Evolutionary conservation across 2,113 vertebrate species (phyloP).

Genomic region (Zeus faber): DNA sequence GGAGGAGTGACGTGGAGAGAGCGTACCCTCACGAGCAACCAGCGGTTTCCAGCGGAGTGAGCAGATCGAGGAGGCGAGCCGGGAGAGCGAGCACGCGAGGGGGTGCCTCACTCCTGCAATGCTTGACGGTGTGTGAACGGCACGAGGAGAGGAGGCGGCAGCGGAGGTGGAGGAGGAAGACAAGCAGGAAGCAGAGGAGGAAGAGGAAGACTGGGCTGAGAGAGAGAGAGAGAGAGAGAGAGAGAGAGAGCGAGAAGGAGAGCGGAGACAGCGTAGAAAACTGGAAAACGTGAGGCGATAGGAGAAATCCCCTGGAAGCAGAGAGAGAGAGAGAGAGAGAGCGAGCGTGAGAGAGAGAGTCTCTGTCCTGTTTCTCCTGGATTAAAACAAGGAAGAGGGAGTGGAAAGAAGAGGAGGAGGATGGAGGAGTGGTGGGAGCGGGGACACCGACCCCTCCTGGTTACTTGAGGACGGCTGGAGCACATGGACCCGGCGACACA

Average conservation of each 20-base stretch:
- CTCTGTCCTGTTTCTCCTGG: no score
- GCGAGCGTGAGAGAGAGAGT: conserved; percentile 6
- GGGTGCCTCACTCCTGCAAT: conserved; percentile 26
- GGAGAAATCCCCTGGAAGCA: conserved; percentile 7
- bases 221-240: conserved; percentile 6
- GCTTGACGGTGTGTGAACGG: conserved; percentile 34
- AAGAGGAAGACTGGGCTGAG: no score
- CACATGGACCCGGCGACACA: no score
- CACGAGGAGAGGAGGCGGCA: conserved; percentile 47
- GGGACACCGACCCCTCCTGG: conserved; percentile 21
- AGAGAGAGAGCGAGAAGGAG: conserved; percentile 8
- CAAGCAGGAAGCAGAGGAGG: no score
- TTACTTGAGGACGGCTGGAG: conserved; percentile 23
- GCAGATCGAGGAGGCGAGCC: not conserved
- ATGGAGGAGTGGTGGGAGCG: conserved; percentile 40
- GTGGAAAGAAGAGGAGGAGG: conserved; percentile 36
- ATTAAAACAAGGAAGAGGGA: conserved; percentile 20
- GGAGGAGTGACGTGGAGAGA: conserved; percentile 35
- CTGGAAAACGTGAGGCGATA: conserved; percentile 1
- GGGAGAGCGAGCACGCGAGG: conserved; percentile 7
- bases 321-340: conserved; percentile 1
- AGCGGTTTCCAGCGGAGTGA: conserved; percentile 26
- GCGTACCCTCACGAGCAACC: conserved; percentile 19
- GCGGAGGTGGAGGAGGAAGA: no score
- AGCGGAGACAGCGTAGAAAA: no score